Base-by-base conservation (phyloP, 2,888 invertebrate species). In the Trichogramma dendrolimi region DNA sequence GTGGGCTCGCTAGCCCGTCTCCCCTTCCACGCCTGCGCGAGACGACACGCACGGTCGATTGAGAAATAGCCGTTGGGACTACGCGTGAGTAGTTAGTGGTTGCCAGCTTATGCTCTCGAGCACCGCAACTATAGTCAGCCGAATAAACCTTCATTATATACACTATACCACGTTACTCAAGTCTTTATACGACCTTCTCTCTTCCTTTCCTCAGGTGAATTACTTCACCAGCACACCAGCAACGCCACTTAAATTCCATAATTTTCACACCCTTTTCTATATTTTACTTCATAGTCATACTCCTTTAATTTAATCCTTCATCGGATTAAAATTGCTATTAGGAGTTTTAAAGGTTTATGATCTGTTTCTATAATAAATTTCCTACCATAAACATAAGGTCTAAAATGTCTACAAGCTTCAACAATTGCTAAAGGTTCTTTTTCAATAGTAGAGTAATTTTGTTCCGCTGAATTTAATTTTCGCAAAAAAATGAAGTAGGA, bases 391-490 rank as follows among this genome's bases (percentile, higher is more conserved):
- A 79, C 55, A 58, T 79, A 79, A 4, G 77, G 75, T 43, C 76
- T 38, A 63, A 77, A 80, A 62, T 76, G 68, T 67, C 75, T 72
- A 0, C 67, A 62, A 6, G 66, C 67, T 72, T 73, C 78, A 4
- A 79, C 68, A 6, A 80, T 75, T 0, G 75, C 73, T 55, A 79
- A 57, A 3, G 77, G 60, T 69, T 79, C 78, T 51, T 70, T 70
- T 68, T 80, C 77, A 1, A 68, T 78, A 0, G 75, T 75, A 3
- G 67, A 67, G 61, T 79, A 79, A 54, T 76, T 79, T 5, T 41
- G 44, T 71, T 78, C 75, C 0, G 71, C 67, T 61, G 69, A 67
- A 60, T 72, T 77, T 40, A 75, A 59, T 1, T 73, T 73, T 62
- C 76, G 56, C 40, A 70, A 70, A 4, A 38, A 8, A 14, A 10